Percentiles rank a stretch among this genome's conserved stretches.
These are phyloP conservation scores for Chelonoidis abingdonii DNA, from an alignment of 2,113 vertebrate species.

Conservation along the genomic window DNA sequence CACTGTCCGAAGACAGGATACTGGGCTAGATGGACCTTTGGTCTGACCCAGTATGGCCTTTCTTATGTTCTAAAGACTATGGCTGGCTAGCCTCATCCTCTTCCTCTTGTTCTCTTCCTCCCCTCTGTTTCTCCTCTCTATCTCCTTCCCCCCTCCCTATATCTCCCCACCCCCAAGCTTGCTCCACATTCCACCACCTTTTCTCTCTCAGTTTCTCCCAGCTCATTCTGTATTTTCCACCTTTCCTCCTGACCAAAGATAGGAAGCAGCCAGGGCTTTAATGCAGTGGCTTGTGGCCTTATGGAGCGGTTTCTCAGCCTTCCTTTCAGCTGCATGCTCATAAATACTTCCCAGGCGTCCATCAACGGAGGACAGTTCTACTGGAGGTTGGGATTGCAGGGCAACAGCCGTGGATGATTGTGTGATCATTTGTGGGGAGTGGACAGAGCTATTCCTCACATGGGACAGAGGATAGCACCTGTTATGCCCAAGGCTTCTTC, in stretches of 20 bases:
- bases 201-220: background rate
- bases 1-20: no score
- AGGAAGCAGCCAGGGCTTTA: background rate
- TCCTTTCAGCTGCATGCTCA: background rate
- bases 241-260: background rate
- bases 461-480: background rate
- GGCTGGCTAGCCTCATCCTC: background rate
- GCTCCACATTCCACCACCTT: fast-evolving
- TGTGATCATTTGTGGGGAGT: background rate
- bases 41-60: no score
- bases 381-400: background rate
- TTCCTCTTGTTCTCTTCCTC: background rate
- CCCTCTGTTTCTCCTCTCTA: background rate
- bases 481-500: background rate
- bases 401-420: background rate
- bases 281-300: background rate
- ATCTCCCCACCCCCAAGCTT: fast-evolving
- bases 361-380: background rate
- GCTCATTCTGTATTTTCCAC: background rate
- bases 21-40: no score
- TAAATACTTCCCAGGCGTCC: background rate
- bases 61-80: background rate
- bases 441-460: background rate
- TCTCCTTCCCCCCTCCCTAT: background rate
- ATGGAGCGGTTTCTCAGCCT: no score